A percentile compares a stretch with the other conserved stretches of the same genome.
Conservation (phyloP, 1,140 invertebrate species). For the Choristoneura fumiferana region DNA sequence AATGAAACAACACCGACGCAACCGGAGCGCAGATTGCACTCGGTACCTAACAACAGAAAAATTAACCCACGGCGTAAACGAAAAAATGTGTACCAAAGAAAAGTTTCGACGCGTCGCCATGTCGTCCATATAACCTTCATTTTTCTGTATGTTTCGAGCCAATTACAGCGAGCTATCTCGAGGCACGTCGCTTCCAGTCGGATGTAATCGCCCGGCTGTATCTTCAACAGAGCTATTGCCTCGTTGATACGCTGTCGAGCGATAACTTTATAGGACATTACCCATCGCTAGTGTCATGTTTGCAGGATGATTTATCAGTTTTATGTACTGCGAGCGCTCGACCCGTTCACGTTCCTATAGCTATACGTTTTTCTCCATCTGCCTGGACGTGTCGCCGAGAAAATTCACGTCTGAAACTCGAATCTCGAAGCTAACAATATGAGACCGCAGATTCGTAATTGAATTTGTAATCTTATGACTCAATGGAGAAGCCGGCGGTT, state of each 20-base stretch:
- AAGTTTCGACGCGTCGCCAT: background rate
- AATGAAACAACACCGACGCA: constrained; percentile 12
- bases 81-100: constrained; percentile 2
- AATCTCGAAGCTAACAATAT: background rate
- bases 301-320: constrained; percentile 28
- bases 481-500: no score
- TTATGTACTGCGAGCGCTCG: constrained; percentile 24
- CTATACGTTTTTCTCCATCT: constrained; percentile 11
- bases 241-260: constrained; percentile 8
- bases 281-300: constrained; percentile 27
- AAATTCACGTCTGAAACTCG: background rate
- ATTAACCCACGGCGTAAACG: no score
- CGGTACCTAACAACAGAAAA: no score
- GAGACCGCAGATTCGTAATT: constrained; percentile 20
- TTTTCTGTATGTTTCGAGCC: constrained; percentile 9
- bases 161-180: constrained; percentile 14
- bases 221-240: constrained; percentile 13
- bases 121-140: constrained; percentile 13
- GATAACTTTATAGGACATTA: constrained; percentile 31
- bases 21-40: constrained; percentile 1
- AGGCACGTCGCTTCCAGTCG: constrained; percentile 17
- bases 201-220: constrained; percentile 8
- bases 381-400: no score
- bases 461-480: constrained; percentile 15
- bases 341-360: background rate